A percentile compares a stretch with the other conserved stretches of the same genome.
Conservation (phyloP, 2,113 vertebrate genomes). For the Scytalopus superciliaris region DNA sequence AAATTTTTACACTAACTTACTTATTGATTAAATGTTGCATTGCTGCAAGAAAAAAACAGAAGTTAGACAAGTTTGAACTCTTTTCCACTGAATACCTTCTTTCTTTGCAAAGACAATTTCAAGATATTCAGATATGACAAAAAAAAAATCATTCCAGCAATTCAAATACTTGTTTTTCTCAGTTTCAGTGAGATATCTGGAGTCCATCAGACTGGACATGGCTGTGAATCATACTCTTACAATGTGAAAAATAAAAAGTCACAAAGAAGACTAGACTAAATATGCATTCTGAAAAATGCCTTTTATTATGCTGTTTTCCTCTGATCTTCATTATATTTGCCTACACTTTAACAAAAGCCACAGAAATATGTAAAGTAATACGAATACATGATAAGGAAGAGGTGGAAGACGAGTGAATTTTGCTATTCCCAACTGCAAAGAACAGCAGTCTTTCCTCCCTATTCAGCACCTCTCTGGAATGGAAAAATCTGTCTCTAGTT, state of each 20-base stretch:
- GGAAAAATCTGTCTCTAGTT: constrained; percentile 49
- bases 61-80: neutral
- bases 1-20: neutral
- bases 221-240: neutral
- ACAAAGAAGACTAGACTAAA: neutral
- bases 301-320: neutral
- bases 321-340: neutral
- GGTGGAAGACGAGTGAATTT: neutral
- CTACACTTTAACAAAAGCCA: neutral
- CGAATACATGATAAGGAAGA: neutral
- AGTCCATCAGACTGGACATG: neutral
- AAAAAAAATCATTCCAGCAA: neutral
- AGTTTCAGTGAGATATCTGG: neutral
- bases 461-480: neutral
- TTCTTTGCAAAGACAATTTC: neutral
- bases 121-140: neutral
- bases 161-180: neutral
- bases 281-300: neutral
- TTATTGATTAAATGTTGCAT: neutral
- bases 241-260: neutral
- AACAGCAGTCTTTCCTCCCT: neutral
- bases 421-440: neutral
- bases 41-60: neutral
- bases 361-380: neutral
- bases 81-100: neutral